These are phyloP conservation scores for Dolichallabes microphthalmus DNA, from an alignment of 2,113 vertebrate genomes.

Conservation along the genomic window DNA sequence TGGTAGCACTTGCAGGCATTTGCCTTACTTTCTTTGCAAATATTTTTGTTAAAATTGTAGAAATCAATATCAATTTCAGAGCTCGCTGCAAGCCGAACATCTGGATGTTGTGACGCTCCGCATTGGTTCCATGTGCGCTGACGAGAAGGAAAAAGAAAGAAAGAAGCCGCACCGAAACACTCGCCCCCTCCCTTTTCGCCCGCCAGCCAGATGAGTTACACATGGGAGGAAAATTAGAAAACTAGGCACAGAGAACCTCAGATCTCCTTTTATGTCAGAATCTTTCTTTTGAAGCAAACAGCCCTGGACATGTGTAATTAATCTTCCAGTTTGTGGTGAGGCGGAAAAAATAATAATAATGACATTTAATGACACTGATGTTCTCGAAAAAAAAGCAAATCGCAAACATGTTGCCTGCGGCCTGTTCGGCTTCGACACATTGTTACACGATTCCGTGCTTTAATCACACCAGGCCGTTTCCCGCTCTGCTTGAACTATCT, in stretches of 20 bases:
- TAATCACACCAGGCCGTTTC: constrained; percentile 59
- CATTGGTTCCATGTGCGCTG: constrained; percentile 47
- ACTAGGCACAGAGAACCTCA: not conserved
- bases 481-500: constrained; percentile 69
- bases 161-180: constrained; percentile 17
- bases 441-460: constrained; percentile 32
- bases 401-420: not conserved
- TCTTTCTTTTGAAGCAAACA: constrained; percentile 14
- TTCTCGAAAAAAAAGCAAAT: not conserved
- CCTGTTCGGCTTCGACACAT: not conserved
- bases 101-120: constrained; percentile 31
- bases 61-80: constrained; percentile 22
- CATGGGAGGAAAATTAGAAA: constrained; percentile 6
- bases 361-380: not conserved
- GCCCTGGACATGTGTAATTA: constrained; percentile 12
- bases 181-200: not conserved
- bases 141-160: not conserved
- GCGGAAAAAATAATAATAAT: constrained; percentile 5
- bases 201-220: constrained; percentile 23
- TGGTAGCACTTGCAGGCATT: constrained; percentile 11
- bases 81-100: constrained; percentile 19
- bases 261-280: constrained; percentile 10
- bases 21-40: constrained; percentile 26
- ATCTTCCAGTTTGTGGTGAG: not conserved
- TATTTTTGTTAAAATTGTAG: constrained; percentile 22